Conservation (phyloP, 2,113 vertebrate species). For the Pelobates fuscus region DNA sequence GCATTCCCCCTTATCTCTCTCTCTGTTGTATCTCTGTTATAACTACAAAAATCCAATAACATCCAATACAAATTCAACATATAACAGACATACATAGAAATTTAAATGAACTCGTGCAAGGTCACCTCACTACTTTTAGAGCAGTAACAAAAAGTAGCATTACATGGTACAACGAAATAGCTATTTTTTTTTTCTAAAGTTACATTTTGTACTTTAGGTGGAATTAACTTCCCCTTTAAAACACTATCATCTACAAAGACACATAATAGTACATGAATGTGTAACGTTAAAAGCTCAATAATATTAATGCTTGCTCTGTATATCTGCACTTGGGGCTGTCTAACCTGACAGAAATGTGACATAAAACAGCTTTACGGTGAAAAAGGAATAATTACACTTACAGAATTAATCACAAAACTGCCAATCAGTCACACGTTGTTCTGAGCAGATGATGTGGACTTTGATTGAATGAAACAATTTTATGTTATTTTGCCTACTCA, state of each 20-base stretch:
- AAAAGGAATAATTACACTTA: constrained; percentile 10
- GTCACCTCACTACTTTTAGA: too few relatives aligned
- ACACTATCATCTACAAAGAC: neutral
- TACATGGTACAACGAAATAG: too few relatives aligned
- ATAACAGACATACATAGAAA: too few relatives aligned
- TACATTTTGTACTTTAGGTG: neutral
- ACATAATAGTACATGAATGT: neutral
- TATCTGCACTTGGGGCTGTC: constrained; percentile 6
- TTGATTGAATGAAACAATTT: constrained; percentile 18
- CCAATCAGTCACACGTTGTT: neutral
- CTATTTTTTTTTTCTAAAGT: too few relatives aligned
- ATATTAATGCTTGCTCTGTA: constrained; percentile 7
- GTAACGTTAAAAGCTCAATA: constrained; percentile 5
- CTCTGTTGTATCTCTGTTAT: too few relatives aligned
- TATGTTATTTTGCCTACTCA: neutral
- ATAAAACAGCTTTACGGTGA: neutral
- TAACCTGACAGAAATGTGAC: constrained; percentile 15
- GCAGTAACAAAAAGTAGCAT: too few relatives aligned
- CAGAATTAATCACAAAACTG: constrained; percentile 7
- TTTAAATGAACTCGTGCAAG: too few relatives aligned
- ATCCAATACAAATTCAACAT: too few relatives aligned
- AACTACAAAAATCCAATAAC: too few relatives aligned
- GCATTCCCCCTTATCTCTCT: too few relatives aligned
- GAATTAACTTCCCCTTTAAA: constrained; percentile 8
- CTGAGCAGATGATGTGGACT: constrained; percentile 4